These are phyloP conservation scores for Folsomia candida DNA, from an alignment of 2,888 invertebrate species.

Conservation along the genomic window DNA sequence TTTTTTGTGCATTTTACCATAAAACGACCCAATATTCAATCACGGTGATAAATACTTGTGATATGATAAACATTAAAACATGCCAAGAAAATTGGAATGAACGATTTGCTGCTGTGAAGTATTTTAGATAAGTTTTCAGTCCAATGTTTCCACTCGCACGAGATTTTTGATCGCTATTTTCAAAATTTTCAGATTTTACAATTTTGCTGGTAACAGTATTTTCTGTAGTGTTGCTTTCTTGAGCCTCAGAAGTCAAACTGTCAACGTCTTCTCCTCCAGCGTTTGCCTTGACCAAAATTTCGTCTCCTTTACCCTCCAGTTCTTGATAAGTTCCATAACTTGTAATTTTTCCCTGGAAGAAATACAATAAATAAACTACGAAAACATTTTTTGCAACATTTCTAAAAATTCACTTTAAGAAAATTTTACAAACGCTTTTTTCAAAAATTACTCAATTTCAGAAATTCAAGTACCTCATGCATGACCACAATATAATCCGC, in stretches of 20 bases:
- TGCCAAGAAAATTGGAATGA: conserved; percentile 1
- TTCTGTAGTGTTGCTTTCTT: background rate
- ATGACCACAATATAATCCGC: conserved; percentile 66
- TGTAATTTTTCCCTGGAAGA: background rate
- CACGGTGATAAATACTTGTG: conserved; percentile 25
- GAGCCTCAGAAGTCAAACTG: background rate
- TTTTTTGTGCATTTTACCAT: too few relatives aligned
- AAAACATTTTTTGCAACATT: too few relatives aligned
- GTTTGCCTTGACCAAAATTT: background rate
- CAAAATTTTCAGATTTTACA: too few relatives aligned
- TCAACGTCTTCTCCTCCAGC: background rate
- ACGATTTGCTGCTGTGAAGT: conserved; percentile 21
- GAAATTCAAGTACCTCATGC: too few relatives aligned
- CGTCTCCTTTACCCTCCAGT: background rate
- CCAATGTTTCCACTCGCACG: conserved; percentile 14
- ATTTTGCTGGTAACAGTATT: too few relatives aligned
- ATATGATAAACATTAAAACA: conserved; percentile 17
- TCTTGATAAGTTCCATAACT: background rate
- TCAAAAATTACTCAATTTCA: too few relatives aligned
- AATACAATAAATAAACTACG: too few relatives aligned
- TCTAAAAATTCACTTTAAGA: too few relatives aligned
- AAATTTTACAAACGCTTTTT: background rate
- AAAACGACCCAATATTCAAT: conserved; percentile 25
- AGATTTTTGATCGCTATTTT: conserved; percentile 15
- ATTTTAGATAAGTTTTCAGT: conserved; percentile 8